phyloP scores from a whole-genome alignment of 1,140 invertebrate genomes.

The Macrocentrus cingulum region DNA sequence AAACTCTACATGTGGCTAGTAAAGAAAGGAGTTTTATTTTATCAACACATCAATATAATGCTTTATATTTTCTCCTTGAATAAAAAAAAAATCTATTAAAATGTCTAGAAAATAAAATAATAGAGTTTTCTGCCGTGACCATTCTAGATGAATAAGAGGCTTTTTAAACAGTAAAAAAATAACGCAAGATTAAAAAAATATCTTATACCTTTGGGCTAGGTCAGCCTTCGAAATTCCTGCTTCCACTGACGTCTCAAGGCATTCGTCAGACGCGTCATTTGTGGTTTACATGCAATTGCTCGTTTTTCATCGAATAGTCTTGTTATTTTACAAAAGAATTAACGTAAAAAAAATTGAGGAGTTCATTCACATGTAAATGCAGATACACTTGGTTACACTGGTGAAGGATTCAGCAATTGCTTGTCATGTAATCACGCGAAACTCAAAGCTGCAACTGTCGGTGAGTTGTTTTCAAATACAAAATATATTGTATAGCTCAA shows the following conservation, averaged over 20 bases:
- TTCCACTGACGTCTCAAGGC: slow-evolving; percentile 12
- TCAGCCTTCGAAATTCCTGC: slow-evolving; percentile 22
- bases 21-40: not conserved
- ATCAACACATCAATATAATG: too few relatives aligned
- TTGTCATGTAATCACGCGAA: slow-evolving; percentile 1
- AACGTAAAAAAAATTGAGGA: not conserved
- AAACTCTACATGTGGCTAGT: not conserved
- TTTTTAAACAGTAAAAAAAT: too few relatives aligned
- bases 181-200: not conserved
- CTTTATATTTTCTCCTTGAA: too few relatives aligned
- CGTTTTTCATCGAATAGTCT: not conserved
- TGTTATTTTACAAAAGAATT: not conserved
- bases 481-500: too few relatives aligned
- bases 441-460: slow-evolving; percentile 14
- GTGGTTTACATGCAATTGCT: slow-evolving; percentile 15
- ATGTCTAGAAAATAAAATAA: too few relatives aligned
- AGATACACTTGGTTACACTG: slow-evolving; percentile 1
- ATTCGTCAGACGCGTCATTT: slow-evolving; percentile 18
- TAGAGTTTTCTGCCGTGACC: too few relatives aligned
- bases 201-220: slow-evolving; percentile 21
- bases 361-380: slow-evolving; percentile 2
- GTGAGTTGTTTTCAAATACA: not conserved
- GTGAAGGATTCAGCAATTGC: too few relatives aligned
- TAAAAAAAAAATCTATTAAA: too few relatives aligned
- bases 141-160: too few relatives aligned